A percentile compares a stretch with the other conserved stretches of the same genome.
phyloP scores from a whole-genome alignment of 2,113 vertebrate species.

The Eptesicus fuscus region DNA sequence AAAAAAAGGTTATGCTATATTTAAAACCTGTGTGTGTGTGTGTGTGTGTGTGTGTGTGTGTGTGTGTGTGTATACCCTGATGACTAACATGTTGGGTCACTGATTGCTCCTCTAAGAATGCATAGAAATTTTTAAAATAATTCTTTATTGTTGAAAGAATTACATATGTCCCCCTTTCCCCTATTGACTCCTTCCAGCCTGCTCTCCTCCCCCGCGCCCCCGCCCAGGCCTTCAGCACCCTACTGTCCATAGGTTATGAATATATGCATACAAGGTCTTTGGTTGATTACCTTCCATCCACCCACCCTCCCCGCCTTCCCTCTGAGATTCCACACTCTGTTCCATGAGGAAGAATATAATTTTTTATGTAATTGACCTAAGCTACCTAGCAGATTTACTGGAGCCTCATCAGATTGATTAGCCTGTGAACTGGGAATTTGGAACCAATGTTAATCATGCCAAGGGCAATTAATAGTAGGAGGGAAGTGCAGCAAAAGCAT shows the following conservation, averaged over 20 bases:
- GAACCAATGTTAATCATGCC: not conserved
- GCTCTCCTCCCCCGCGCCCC: too few species aligned
- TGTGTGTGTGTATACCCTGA: not conserved
- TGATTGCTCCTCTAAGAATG: slow-evolving; percentile 19
- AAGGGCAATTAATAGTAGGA: not conserved
- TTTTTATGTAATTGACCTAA: slow-evolving; percentile 33
- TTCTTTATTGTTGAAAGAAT: too few species aligned
- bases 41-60: not conserved
- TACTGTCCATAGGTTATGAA: too few species aligned
- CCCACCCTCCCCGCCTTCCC: too few species aligned
- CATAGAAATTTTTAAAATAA: not conserved
- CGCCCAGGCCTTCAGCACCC: too few species aligned
- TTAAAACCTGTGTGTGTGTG: not conserved
- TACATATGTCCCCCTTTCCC: too few species aligned
- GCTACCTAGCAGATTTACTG: not conserved
- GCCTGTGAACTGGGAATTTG: not conserved
- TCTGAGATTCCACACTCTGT: too few species aligned
- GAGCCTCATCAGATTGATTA: slow-evolving; percentile 33
- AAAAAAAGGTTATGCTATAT: not conserved
- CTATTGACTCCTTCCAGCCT: too few species aligned
- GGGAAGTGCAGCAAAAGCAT: not conserved
- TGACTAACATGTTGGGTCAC: not conserved
- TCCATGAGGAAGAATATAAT: not conserved
- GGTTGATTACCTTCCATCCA: too few species aligned
- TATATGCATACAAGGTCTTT: too few species aligned